Evolutionary conservation across 2,797 vertebrate genomes (phyloP), one percentile per base, ranked within the genome.

Genomic region (Gephyroberyx darwinii): DNA sequence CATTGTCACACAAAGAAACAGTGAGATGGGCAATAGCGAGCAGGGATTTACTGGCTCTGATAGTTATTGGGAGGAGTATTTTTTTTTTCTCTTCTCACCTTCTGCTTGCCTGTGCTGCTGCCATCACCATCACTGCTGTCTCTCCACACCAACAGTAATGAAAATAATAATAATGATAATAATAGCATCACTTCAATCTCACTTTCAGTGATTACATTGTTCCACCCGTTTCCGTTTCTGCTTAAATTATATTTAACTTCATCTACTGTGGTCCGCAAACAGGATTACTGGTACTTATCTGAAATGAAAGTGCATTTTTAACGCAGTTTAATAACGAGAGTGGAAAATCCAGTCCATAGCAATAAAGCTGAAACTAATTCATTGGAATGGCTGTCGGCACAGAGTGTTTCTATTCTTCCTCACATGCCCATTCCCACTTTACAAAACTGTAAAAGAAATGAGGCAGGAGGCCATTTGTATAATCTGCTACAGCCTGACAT

Each of bases 231-330:
- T 94, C 91, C 91, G 83, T 93, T 92, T 94, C 91, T 92, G 89
- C 89, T 93, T 92, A 92, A 93, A 94, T 94, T 93, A 92, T 92
- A 94, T 94, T 94, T 92, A 93, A 92, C 92, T 91, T 93, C 89
- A 91, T 94, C 92, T 92, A 92, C 84, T 75, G 84, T 81, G 89
- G 90, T 88, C 90, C 20, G 79, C 92, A 93, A 94, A 94, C 93
- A 94, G 93, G 93, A 94, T 94, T 94, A 94, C 88, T 88, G 88
- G 89, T 93, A 92, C 93, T 94, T 95, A 94, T 93, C 92, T 92
- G 85, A 93, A 94, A 94, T 94, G 93, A 94, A 94, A 95, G 92
- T 93, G 92, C 90, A 89, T 94, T 94, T 93, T 93, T 92, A 93
- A 94, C 85, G 66, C 90, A 89, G 88, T 94, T 93, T 93, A 93